These are phyloP conservation scores for Euphysa ruthae DNA, from an alignment of 30 jellyfish, hydroid and myxozoan genomes.

Conservation along the genomic window DNA sequence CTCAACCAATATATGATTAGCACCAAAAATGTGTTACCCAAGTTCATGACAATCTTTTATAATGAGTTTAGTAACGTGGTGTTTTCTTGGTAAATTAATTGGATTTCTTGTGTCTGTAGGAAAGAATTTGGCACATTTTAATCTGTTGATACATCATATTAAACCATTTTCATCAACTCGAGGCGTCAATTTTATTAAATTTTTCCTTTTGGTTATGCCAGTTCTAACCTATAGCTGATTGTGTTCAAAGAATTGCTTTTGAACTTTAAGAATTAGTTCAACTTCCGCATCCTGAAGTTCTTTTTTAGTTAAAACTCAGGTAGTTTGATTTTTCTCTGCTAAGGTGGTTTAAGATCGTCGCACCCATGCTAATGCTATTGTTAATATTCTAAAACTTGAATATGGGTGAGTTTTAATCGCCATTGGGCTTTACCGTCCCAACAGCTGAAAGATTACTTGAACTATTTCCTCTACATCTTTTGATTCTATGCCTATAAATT, in stretches of 20 bases:
- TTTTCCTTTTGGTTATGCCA: constrained; percentile 2
- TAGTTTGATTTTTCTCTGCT: not conserved
- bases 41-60: not conserved
- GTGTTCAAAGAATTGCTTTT: too few species aligned
- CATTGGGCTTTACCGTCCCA: too few species aligned
- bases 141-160: constrained; percentile 36
- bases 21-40: constrained; percentile 5
- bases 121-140: constrained; percentile 31
- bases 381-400: too few species aligned
- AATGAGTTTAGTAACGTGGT: too few species aligned
- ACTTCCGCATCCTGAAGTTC: too few species aligned
- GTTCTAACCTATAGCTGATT: not conserved
- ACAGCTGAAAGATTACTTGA: too few species aligned
- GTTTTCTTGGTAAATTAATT: not conserved
- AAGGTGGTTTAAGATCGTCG: not conserved
- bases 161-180: constrained; percentile 35
- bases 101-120: not conserved
- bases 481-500: too few species aligned
- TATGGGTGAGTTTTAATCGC: not conserved
- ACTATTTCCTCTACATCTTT: too few species aligned
- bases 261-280: too few species aligned
- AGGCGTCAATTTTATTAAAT: not conserved
- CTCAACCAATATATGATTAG: constrained; percentile 8
- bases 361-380: not conserved
- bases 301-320: not conserved